Evolutionary conservation across 2,888 invertebrate genomes (phyloP), one percentile per base, ranked within the genome.

Genomic region (Andrena chrysosceles): DNA sequence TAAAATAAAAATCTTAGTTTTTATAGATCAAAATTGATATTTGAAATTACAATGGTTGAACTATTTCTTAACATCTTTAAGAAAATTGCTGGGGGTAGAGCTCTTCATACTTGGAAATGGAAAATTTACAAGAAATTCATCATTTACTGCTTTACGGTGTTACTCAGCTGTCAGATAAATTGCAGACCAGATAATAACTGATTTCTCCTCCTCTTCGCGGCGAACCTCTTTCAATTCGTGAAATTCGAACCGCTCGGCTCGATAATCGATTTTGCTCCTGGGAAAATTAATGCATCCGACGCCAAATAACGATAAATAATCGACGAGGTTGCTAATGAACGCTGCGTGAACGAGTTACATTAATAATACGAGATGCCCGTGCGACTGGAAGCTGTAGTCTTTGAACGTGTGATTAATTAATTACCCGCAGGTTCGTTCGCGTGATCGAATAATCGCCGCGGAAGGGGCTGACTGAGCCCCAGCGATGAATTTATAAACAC

Each of bases 321-420:
- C 35, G 35, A 69, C 23, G 26, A n/a, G 23, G 42, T 48, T 31
- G 10, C 29, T 70, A 70, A 59, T 70, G 69, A 70, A 59, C 59
- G 69, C 59, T 35, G 26, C n/a, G 42, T 33, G 29, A 70, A 70
- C 54, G n/a, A 56, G 59, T 70, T 70, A 48, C 69, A 59, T 59
- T 70, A 70, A 42, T 70, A 42, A 70, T 59, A 48, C 42, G 59
- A n/a, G 56, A 31, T 59, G 52, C 59, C 42, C 5, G 13, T 1
- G 59, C 33, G 29, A 56, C n/a, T 59, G 20, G 59, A 42, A 42
- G 59, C 6, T 13, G 69, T n/a, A 70, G n/a, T 56, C 59, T 23
- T 42, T 59, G n/a, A 70, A 35, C 68, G 26, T 6, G 10, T 56
- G 56, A 59, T 59, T 70, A 59, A 70, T 70, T 29, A 70, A 70